Base-by-base conservation (phyloP, 2,797 vertebrate genomes). In the Hoplostethus mediterraneus region DNA sequence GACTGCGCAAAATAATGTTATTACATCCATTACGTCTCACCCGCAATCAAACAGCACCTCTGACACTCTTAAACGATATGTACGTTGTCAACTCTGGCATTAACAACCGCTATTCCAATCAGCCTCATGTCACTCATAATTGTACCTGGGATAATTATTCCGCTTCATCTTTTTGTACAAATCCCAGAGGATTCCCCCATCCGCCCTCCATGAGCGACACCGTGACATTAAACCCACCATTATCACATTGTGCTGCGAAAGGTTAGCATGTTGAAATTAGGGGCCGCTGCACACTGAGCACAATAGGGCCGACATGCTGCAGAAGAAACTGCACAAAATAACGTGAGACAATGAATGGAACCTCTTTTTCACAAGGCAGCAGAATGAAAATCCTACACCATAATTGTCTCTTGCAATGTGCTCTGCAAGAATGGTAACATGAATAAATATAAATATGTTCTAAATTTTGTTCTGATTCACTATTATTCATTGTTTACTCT, bases 181-280 rank as follows among this genome's bases (percentile, higher is more conserved):
- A 49, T 87, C 71, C 44, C 75, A n/a, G 16, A 82, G 52, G 73
- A 77, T 78, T 80, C 59, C 42, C n/a, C 56, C 59, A 38, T 76
- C 72, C 69, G 67, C 28, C 54, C 79, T 70, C 38, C 56, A 25
- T 81, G 67, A 78, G 66, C 6, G 40, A 63, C 72, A 62, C 72
- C 0, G n/a, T 84, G 76, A 90, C 48, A 90, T 94, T 83, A 91
- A 95, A 89, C 38, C 59, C 73, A 21, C 14, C 31, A 80, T 90
- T 91, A 88, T 90, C 79, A 83, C 67, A 63, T 65, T 77, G 68
- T 75, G 72, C 65, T 76, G 48, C 17, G 82, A 93, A 88, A 82
- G 87, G 84, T 86, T 82, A 64, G 45, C 1, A 57, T 55, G 84
- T 92, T 82, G 80, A 93, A 85, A 94, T 90, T 88, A 93, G 58